These are phyloP conservation scores for Siphonodentalium dalli DNA, from an alignment of 2,888 invertebrate genomes.

Conservation along the genomic window DNA sequence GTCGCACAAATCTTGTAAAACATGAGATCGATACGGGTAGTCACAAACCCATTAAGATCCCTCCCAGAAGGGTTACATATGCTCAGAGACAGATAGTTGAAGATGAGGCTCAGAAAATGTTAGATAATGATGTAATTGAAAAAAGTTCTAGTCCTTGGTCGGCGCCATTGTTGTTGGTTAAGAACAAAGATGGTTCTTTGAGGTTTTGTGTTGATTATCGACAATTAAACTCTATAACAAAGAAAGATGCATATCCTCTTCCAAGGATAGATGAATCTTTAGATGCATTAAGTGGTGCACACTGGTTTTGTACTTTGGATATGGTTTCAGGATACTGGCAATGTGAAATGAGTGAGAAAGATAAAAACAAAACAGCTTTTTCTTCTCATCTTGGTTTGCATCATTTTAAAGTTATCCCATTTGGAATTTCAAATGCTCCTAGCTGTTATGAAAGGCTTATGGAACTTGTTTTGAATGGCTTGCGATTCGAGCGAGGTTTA, in stretches of 20 bases:
- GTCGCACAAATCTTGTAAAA: conserved; percentile 12
- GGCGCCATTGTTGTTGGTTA: conserved; percentile 17
- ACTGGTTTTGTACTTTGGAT: conserved; percentile 25
- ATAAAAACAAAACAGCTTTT: conserved; percentile 20
- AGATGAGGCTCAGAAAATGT: conserved; percentile 18
- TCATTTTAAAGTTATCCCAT: too few relatives aligned
- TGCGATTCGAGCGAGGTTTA: conserved; percentile 17
- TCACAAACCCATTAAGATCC: conserved; percentile 24
- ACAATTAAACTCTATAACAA: conserved; percentile 16
- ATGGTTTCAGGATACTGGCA: conserved; percentile 27
- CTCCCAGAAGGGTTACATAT: conserved; percentile 16
- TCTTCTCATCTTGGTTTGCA: conserved; percentile 14
- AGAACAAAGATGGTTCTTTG: conserved; percentile 17
- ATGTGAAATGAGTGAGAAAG: conserved; percentile 12
- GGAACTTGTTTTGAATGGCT: conserved; percentile 8
- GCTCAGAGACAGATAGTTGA: conserved; percentile 19
- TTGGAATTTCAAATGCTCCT: too few relatives aligned
- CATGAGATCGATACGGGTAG: conserved; percentile 27
- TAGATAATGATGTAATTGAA: conserved; percentile 23
- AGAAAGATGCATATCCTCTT: conserved; percentile 25
- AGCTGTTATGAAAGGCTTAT: conserved; percentile 15
- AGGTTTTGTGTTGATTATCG: conserved; percentile 26
- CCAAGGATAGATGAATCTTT: conserved; percentile 21
- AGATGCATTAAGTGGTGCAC: conserved; percentile 16
- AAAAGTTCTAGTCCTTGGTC: conserved; percentile 25